These are phyloP conservation scores for Megaleporinus macrocephalus DNA, from an alignment of 2,113 vertebrate species.

Conservation along the genomic window DNA sequence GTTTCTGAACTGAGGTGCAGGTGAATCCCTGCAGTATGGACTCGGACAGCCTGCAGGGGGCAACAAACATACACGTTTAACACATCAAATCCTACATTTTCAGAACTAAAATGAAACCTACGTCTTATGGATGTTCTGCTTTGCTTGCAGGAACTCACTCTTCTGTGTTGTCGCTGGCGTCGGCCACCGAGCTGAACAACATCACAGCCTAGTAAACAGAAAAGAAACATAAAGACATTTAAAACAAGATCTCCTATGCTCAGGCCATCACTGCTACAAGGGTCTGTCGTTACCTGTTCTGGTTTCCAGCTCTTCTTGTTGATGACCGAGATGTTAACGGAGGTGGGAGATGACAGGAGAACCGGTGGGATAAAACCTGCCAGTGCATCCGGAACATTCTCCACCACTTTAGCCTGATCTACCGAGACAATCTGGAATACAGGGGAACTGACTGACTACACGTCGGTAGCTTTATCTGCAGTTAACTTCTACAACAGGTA, in stretches of 20 bases:
- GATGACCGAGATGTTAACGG: neutral
- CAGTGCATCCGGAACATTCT: constrained; percentile 47
- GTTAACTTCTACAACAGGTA: too few relatives aligned
- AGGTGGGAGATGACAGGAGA: constrained; percentile 11
- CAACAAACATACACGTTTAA: neutral
- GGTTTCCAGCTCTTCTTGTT: constrained; percentile 49
- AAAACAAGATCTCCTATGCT: too few relatives aligned
- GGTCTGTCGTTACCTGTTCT: constrained; percentile 49
- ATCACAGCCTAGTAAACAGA: constrained; percentile 54
- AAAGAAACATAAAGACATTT: too few relatives aligned
- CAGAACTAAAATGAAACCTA: too few relatives aligned
- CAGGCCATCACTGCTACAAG: too few relatives aligned
- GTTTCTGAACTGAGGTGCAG: constrained; percentile 47
- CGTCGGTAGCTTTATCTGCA: too few relatives aligned
- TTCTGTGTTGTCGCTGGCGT: constrained; percentile 47
- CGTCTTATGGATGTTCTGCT: too few relatives aligned
- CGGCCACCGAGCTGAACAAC: constrained; percentile 49
- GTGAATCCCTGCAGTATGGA: constrained; percentile 71
- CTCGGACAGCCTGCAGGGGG: constrained; percentile 62
- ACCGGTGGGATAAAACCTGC: constrained; percentile 38
- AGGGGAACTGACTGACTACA: too few relatives aligned
- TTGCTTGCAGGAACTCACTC: constrained; percentile 63
- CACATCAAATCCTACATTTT: too few relatives aligned
- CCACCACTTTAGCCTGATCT: constrained; percentile 28
- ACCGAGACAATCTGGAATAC: constrained; percentile 35